phyloP scores from a whole-genome alignment of 2,113 vertebrate genomes.

The Aegithalos caudatus region DNA sequence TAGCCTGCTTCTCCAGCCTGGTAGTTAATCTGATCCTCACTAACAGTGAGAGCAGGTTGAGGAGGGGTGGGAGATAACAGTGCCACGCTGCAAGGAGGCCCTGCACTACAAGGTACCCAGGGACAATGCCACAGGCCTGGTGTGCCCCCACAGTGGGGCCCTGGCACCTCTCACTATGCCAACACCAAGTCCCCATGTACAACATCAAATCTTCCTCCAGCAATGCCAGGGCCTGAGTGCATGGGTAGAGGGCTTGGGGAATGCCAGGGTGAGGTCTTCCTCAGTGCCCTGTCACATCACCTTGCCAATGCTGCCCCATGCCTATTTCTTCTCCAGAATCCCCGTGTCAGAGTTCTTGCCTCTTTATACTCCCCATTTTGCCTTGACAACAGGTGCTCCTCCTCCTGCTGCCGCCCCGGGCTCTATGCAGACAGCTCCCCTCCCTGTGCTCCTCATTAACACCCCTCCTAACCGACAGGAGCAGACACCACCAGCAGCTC shows the following conservation, averaged over 20 bases:
- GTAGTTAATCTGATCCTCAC: neutral
- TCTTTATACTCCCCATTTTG: neutral
- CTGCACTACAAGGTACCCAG: neutral
- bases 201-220: neutral
- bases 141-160: neutral
- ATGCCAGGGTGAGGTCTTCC: neutral
- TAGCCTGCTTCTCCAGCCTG: neutral
- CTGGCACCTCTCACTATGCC: neutral
- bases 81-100: neutral
- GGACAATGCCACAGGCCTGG: neutral
- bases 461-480: conserved; percentile 17
- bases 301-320: neutral
- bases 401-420: conserved; percentile 6
- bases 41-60: neutral
- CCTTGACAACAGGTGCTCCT: conserved; percentile 57
- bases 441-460: conserved; percentile 70
- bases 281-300: accelerated
- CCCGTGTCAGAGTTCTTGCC: neutral
- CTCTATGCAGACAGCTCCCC: neutral
- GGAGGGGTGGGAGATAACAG: neutral
- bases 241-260: neutral
- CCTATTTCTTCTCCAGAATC: neutral
- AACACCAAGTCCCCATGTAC: neutral
- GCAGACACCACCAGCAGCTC: conserved; percentile 59
- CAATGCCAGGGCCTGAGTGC: neutral